These are phyloP conservation scores for Gortyna flavago DNA, from an alignment of 2,888 invertebrate species.

Conservation along the genomic window DNA sequence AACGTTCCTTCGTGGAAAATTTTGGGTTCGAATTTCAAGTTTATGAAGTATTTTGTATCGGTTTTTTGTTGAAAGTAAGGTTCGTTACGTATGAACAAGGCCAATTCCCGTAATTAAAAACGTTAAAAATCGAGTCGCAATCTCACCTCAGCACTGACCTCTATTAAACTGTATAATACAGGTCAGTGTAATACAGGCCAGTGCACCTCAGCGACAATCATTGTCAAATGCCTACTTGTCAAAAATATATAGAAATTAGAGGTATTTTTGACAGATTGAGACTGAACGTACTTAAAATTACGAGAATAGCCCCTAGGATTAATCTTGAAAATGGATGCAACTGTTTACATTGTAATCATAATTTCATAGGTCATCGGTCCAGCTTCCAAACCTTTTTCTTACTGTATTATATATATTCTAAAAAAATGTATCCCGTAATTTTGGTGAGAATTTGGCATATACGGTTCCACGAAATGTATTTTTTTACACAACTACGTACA, in stretches of 20 bases:
- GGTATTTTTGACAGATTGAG: background rate
- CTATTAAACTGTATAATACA: no score
- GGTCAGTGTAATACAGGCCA: no score
- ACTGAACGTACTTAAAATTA: background rate
- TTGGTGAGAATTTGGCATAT: no score
- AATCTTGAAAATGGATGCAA: background rate
- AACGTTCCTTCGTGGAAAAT: conserved; percentile 8
- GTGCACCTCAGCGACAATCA: no score
- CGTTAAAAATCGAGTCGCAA: background rate
- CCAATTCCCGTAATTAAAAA: background rate
- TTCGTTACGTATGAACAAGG: background rate
- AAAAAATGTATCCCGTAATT: background rate
- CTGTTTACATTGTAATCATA: background rate
- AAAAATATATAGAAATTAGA: no score
- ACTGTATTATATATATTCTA: background rate
- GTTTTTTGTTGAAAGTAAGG: background rate
- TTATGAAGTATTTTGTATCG: conserved; percentile 18
- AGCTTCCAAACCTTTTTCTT: background rate
- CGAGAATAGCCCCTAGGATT: background rate
- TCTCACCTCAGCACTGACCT: no score
- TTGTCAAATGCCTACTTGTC: no score
- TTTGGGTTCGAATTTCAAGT: conserved; percentile 19
- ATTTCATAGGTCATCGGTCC: background rate
- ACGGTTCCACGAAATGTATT: background rate
- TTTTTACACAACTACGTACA: background rate